Evolutionary conservation across 1,140 invertebrate genomes (phyloP).

Genomic region (Eciton burchellii): DNA sequence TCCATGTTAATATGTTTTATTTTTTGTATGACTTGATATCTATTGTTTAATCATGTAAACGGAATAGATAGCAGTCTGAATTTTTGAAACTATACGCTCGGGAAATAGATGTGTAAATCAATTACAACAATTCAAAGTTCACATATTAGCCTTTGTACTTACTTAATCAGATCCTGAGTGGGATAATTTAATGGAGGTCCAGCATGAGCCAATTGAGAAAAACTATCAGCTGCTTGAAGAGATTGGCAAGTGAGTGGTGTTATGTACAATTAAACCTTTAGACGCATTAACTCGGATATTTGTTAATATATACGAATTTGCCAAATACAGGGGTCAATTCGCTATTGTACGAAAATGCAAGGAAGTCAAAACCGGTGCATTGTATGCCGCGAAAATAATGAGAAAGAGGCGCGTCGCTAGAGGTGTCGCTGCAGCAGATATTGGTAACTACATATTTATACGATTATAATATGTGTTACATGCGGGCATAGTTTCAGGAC

Average conservation of each 20-base stretch:
- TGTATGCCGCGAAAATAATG: conserved; percentile 91
- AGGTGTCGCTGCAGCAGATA: conserved; percentile 86
- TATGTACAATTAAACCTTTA: not conserved
- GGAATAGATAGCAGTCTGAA: too few species aligned
- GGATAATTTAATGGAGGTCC: conserved; percentile 86
- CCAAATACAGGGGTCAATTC: conserved; percentile 89
- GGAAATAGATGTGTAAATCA: not conserved
- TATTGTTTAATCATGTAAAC: too few species aligned
- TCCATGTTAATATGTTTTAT: too few species aligned
- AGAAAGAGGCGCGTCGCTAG: conserved; percentile 88
- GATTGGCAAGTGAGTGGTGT: conserved; percentile 87
- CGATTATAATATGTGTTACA: conserved; percentile 15
- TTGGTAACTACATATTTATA: conserved; percentile 77
- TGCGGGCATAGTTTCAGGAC: not conserved
- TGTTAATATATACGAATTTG: conserved; percentile 27
- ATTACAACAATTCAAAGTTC: conserved; percentile 1
- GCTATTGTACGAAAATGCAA: conserved; percentile 89
- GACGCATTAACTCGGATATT: conserved; percentile 17
- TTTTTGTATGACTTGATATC: too few species aligned
- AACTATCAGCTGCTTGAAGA: conserved; percentile 87
- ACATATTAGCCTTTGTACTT: conserved; percentile 30
- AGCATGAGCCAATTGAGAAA: conserved; percentile 87
- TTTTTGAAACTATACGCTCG: too few species aligned
- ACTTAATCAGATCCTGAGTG: conserved; percentile 81
- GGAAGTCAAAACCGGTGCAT: conserved; percentile 86